Base-by-base conservation (phyloP, 2,113 vertebrate genomes). In the Nerophis lumbriciformis region DNA sequence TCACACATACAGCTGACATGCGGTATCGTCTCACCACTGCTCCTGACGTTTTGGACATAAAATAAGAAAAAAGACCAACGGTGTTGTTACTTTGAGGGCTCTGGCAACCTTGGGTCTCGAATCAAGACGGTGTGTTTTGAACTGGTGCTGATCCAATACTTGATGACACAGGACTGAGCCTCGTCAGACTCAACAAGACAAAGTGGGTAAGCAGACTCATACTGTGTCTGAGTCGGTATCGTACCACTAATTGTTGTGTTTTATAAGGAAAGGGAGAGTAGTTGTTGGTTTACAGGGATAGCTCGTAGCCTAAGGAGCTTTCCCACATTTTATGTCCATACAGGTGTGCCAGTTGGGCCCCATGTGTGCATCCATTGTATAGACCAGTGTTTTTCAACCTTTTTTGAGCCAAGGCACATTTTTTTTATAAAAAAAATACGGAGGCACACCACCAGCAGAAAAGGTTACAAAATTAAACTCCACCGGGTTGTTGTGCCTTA, bases 271-370 rank as follows among this genome's bases (percentile, higher is more conserved):
- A 39, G 35, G 57, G 13, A 54, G n/a, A 11, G 14, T 61, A 21
- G n/a, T 19, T 57, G 44, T 44, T 79, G 44, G 59, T 75, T 67
- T 60, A 74, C 55, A 67, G 62, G 56, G 48, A 5, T 57, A 47
- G 35, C 16, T 65, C 44, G 44, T 62, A 48, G 53, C 64, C 57
- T 39, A 59, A 38, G 53, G 66, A 75, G 48, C 61, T 77, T 71
- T 79, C 66, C 61, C 58, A 63, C 36, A 61, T 54, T 53, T 65
- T 13, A n/a, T 37, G 61, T 54, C 55, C 57, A 61, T 51, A 66
- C 71, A 82, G 73, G 72, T 80, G 72, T 76, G 65, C 52, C 59
- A 63, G 8, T 38, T 48, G 48, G 63, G 54, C 69, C n/a, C 59
- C 49, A 51, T 44, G 16, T 64, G 39, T 49, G 16, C 35, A 4